phyloP scores from a whole-genome alignment of 2,888 invertebrate genomes.

The Sarcophaga carnaria region DNA sequence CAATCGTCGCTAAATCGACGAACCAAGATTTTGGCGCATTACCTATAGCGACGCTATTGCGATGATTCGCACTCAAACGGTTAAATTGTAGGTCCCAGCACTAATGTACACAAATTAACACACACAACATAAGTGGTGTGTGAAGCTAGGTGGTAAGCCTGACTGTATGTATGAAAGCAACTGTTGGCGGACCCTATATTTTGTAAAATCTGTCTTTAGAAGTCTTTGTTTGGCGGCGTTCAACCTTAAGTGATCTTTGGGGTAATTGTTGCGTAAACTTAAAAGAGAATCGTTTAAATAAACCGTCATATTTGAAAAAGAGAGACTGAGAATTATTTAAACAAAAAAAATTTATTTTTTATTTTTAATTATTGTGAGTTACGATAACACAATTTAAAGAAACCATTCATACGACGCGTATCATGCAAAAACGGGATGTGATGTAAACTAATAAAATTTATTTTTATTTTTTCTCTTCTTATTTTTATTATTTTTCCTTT shows the following conservation, averaged over 20 bases:
- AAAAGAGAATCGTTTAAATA: background rate
- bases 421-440: slow-evolving; percentile 58
- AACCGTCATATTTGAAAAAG: background rate
- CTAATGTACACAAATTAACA: no score
- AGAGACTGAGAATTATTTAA: background rate
- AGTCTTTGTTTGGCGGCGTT: slow-evolving; percentile 46
- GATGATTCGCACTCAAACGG: no score
- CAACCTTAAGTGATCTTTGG: slow-evolving; percentile 59
- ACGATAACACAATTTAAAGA: slow-evolving; percentile 42
- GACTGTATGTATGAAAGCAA: no score
- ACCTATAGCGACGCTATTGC: no score
- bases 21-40: no score
- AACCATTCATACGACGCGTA: slow-evolving; percentile 16
- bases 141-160: no score
- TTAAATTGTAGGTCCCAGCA: no score
- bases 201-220: background rate
- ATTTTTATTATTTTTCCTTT: no score
- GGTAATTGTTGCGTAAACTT: slow-evolving; percentile 7
- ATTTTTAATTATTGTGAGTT: no score
- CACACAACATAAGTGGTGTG: no score
- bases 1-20: no score
- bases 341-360: slow-evolving; percentile 4
- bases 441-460: slow-evolving; percentile 52
- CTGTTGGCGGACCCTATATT: background rate
- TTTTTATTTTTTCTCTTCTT: slow-evolving; percentile 5